These are phyloP conservation scores for Varanus komodoensis DNA, from an alignment of 2,113 vertebrate genomes.

Conservation along the genomic window DNA sequence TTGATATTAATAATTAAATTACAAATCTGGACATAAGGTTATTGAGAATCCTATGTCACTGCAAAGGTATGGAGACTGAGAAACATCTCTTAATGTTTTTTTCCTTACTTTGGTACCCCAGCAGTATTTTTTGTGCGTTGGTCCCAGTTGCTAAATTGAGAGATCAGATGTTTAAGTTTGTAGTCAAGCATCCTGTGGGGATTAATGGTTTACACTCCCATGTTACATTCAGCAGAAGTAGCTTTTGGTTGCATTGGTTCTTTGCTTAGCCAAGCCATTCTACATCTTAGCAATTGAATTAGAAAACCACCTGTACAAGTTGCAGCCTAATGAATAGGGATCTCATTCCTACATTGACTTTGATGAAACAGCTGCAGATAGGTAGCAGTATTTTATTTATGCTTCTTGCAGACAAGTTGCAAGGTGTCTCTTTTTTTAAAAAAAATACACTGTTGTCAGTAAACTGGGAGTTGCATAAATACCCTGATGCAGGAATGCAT, in stretches of 20 bases:
- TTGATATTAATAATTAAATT: conserved; percentile 1
- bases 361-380: background rate
- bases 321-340: background rate
- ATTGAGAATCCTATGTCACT: background rate
- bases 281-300: no score
- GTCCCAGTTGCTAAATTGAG: background rate
- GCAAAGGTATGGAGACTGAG: background rate
- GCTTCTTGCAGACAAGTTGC: background rate
- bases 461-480: background rate
- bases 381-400: background rate
- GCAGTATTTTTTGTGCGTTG: background rate
- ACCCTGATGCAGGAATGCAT: background rate
- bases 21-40: background rate
- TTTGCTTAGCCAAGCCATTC: background rate
- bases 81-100: background rate
- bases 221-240: background rate
- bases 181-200: background rate
- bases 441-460: background rate
- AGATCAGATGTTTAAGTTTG: background rate
- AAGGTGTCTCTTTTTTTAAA: background rate
- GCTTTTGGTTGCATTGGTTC: background rate
- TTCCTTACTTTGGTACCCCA: background rate
- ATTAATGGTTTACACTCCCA: background rate
- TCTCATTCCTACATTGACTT: background rate
- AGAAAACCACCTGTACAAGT: no score